Conservation (phyloP, 2,888 invertebrate species). For the Eutolmus rufibarbis region DNA sequence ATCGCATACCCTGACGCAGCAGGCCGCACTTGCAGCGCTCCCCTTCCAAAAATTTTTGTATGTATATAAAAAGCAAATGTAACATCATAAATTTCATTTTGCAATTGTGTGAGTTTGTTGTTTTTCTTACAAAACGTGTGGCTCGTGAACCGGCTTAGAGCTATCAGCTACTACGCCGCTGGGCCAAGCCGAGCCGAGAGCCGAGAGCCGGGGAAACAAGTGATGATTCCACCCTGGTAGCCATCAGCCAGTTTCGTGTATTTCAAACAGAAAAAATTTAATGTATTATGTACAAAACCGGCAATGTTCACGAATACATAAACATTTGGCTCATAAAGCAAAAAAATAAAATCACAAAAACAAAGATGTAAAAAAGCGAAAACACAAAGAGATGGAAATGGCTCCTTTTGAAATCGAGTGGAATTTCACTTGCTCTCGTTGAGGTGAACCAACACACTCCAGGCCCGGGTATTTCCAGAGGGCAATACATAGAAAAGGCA, state of each 20-base stretch:
- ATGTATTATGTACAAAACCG: background rate
- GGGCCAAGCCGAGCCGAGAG: background rate
- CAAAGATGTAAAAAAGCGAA: background rate
- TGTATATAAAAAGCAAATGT: background rate
- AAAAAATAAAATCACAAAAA: too few species aligned
- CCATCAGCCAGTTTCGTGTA: background rate
- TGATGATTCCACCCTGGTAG: background rate
- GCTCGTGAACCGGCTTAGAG: background rate
- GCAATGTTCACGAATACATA: background rate
- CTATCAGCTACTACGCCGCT: background rate
- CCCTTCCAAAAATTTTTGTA: background rate
- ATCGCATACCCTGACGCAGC: background rate
- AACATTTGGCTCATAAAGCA: background rate
- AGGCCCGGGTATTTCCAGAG: background rate
- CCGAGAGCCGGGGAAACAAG: background rate
- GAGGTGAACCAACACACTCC: background rate
- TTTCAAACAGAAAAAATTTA: background rate
- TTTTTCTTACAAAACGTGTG: background rate
- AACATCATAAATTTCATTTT: background rate
- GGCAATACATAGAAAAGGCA: background rate
- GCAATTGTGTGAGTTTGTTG: background rate
- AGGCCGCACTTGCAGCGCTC: background rate
- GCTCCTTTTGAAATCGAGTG: background rate
- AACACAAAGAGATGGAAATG: background rate
- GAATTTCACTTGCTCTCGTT: background rate